phyloP scores from a whole-genome alignment of 2,113 vertebrate species.

The Salvelinus fontinalis region DNA sequence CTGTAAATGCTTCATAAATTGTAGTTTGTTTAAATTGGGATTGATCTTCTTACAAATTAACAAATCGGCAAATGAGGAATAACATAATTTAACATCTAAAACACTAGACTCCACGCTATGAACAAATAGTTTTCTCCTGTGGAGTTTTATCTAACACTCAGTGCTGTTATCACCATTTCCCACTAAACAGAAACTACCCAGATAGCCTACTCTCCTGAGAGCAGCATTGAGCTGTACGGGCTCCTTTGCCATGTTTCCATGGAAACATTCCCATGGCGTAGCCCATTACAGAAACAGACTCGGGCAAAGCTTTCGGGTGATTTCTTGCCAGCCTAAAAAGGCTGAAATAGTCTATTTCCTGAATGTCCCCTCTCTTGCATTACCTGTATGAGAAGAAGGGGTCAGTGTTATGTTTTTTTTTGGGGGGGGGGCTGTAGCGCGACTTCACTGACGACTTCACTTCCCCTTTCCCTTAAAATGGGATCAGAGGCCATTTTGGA shows the following conservation, averaged over 20 bases:
- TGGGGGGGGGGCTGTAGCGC: too few species aligned
- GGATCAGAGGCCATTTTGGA: not conserved
- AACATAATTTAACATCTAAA: not conserved
- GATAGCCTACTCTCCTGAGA: constrained; percentile 62
- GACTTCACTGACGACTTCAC: not conserved
- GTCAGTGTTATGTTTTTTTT: not conserved
- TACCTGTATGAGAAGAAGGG: constrained; percentile 2
- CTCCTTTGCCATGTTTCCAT: constrained; percentile 69
- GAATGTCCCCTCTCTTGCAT: constrained; percentile 32
- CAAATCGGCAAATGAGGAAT: not conserved
- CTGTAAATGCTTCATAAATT: too few species aligned
- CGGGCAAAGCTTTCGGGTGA: constrained; percentile 36
- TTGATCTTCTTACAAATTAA: too few species aligned
- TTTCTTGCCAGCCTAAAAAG: constrained; percentile 56
- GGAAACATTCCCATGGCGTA: constrained; percentile 69
- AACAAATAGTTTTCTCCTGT: constrained; percentile 50
- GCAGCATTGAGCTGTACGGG: constrained; percentile 62
- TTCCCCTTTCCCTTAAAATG: not conserved
- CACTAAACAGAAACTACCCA: constrained; percentile 49
- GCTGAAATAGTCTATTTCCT: constrained; percentile 49
- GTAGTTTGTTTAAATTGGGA: too few species aligned
- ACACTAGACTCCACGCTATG: not conserved
- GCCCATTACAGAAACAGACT: constrained; percentile 67
- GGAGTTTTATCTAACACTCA: constrained; percentile 41
- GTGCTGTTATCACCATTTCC: constrained; percentile 49